Conservation (phyloP, 2,797 vertebrate species). For the Vipera latastei region DNA sequence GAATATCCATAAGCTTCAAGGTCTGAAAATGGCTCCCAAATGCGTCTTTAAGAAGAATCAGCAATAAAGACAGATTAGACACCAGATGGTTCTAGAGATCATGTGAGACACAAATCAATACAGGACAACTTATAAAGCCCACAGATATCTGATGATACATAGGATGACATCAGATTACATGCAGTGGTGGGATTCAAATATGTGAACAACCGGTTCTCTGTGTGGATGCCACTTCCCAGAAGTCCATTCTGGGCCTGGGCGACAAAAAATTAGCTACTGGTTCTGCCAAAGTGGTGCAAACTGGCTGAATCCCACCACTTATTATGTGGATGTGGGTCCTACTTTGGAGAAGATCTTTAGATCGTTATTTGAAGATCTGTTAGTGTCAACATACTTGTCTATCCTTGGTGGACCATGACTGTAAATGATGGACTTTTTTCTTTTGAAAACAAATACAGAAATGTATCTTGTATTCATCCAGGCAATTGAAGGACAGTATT, state of each 20-base stretch:
- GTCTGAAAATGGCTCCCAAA: constrained; percentile 9
- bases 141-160: neutral
- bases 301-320: too few species aligned
- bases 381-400: neutral
- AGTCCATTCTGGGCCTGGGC: too few species aligned
- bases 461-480: neutral
- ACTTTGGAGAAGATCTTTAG: neutral
- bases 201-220: too few species aligned
- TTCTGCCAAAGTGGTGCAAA: too few species aligned
- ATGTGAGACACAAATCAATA: constrained; percentile 23
- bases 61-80: constrained; percentile 32
- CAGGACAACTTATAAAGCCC: constrained; percentile 9
- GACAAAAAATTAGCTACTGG: too few species aligned
- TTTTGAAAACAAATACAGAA: neutral
- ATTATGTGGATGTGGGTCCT: neutral
- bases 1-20: constrained; percentile 6
- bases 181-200: too few species aligned
- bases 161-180: neutral
- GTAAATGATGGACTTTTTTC: neutral
- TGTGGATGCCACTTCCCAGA: too few species aligned
- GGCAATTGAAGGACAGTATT: neutral
- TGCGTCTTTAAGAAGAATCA: constrained; percentile 7
- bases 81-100: constrained; percentile 17
- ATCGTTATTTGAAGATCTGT: neutral
- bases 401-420: neutral